Base-by-base conservation (phyloP, 2,888 invertebrate species). In the Bembecia ichneumoniformis region DNA sequence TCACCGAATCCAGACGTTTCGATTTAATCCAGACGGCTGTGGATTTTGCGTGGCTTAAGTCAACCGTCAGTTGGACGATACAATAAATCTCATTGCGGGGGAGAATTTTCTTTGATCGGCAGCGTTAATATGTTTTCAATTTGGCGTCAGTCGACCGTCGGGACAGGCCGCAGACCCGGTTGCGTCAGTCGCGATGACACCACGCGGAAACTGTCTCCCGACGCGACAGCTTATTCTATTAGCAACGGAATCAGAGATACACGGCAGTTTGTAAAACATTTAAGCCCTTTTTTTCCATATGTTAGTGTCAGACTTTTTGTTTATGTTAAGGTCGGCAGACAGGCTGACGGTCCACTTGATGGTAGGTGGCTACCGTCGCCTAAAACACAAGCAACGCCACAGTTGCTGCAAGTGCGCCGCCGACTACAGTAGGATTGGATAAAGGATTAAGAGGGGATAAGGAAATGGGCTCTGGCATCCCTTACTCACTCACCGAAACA, bases 81-180 rank as follows among this genome's bases (percentile, higher is more conserved):
- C 56, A 61, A 71, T 74, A 76, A 76, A 75, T 73, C 68, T 59
- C 58, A 52, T 56, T 53, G 59, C 63, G 62, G 67, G 69, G 72
- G 68, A 76, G 69, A 76, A 63, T 69, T 77, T 63, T 68, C 82
- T 83, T 82, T 82, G 82, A 86, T 84, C 82, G 70, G 74, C 56
- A 71, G 73, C 64, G 69, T 77, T 81, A 77, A 84, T 82, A 70
- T 77, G 78, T 78, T 79, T 81, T 77, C 73, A 65, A 82, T 82
- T 75, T 74, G 70, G 71, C 75, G 74, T 28, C 28, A 28, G 28
- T 28, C 28, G 28, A 28, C 28, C 28, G 28, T 70, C 72, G 71
- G 67, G 80, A 78, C 74, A 63, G 64, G 56, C 60, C 59, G 46
- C 78, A 80, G 80, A 77, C 79, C 64, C 56, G 56, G 60, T 77